A percentile compares a stretch with the other conserved stretches of the same genome.
These are phyloP conservation scores for Dolichotis patagonum DNA, from an alignment of 2,113 vertebrate species.

Conservation along the genomic window DNA sequence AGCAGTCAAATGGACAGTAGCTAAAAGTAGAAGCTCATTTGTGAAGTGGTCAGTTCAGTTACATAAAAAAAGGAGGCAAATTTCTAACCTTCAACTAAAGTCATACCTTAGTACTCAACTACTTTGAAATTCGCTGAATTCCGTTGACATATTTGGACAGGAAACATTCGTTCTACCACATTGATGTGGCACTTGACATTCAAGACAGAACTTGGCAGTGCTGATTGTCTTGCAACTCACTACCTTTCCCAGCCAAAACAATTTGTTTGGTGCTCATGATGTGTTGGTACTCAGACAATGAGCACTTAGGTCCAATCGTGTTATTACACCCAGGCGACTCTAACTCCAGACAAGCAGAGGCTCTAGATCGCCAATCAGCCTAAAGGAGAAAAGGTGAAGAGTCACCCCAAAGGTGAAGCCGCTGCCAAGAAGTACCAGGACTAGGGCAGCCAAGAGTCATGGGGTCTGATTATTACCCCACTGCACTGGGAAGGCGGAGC, in stretches of 20 bases:
- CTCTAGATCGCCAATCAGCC: background rate
- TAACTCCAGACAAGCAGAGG: fast-evolving
- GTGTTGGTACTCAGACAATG: background rate
- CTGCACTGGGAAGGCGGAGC: background rate
- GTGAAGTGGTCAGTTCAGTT: background rate
- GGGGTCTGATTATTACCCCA: fast-evolving
- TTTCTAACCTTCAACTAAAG: background rate
- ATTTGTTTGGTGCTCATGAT: background rate
- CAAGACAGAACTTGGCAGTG: background rate
- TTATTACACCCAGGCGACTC: background rate
- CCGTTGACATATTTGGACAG: background rate
- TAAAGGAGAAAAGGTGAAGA: background rate
- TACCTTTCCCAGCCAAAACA: background rate
- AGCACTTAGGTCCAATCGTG: background rate
- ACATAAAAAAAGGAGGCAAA: background rate
- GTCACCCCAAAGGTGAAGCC: background rate
- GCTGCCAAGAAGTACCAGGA: too few species aligned
- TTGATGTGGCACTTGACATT: background rate
- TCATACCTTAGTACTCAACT: background rate
- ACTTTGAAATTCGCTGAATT: background rate
- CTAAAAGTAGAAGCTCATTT: background rate
- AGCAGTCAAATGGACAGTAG: conserved; percentile 58
- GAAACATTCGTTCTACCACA: background rate
- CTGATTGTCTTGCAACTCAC: background rate
- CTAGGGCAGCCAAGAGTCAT: background rate